A percentile compares a stretch with the other conserved stretches of the same genome.
phyloP scores from a whole-genome alignment of 1,140 invertebrate species.

The Heliconius eleuchia region DNA sequence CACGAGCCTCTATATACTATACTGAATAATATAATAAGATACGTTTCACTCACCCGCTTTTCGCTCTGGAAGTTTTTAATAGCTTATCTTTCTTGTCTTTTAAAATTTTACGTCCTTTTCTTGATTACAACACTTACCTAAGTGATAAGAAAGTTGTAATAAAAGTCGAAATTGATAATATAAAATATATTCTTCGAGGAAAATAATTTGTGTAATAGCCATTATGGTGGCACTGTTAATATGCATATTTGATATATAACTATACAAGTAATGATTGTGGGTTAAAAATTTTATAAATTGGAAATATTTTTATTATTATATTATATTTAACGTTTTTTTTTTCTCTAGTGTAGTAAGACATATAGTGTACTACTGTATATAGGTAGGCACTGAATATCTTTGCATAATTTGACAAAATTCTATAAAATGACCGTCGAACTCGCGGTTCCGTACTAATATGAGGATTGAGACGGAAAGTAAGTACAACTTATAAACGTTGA shows the following conservation, averaged over 20 bases:
- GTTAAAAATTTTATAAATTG: background rate
- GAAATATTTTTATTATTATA: too few species aligned
- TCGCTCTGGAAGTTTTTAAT: slow-evolving; percentile 29
- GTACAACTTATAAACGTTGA: too few species aligned
- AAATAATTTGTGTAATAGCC: background rate
- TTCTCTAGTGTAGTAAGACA: too few species aligned
- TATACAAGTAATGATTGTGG: background rate
- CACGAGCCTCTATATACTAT: slow-evolving; percentile 29
- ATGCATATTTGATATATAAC: background rate
- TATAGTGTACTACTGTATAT: too few species aligned
- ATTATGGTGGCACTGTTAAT: background rate
- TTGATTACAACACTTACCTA: background rate
- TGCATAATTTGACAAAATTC: too few species aligned
- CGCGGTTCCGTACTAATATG: too few species aligned
- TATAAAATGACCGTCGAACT: too few species aligned
- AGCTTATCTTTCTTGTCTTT: slow-evolving; percentile 1
- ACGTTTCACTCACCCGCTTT: slow-evolving; percentile 32
- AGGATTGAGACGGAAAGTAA: too few species aligned
- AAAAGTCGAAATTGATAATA: background rate
- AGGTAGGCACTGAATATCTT: too few species aligned
- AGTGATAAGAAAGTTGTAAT: background rate
- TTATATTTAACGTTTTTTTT: too few species aligned
- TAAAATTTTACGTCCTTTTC: background rate
- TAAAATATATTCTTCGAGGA: background rate
- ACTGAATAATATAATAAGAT: slow-evolving; percentile 44